Conservation (phyloP, 1,140 invertebrate genomes). For the Diachasma alloeum region DNA sequence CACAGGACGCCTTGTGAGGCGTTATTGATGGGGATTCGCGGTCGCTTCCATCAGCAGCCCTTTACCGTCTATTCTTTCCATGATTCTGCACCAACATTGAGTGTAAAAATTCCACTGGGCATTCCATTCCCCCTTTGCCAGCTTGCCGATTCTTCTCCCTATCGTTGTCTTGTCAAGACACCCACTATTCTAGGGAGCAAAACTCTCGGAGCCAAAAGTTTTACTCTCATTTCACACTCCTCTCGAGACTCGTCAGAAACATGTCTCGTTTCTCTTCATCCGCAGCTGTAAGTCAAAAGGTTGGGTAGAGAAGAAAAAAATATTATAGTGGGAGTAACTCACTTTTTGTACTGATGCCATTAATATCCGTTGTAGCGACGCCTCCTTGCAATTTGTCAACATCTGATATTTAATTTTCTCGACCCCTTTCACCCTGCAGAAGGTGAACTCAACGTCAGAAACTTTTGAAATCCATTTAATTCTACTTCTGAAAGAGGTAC, state of each 20-base stretch:
- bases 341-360: conserved; percentile 61
- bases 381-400: conserved; percentile 65
- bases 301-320: conserved; percentile 41
- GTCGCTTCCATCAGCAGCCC: background rate
- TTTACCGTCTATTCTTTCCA: background rate
- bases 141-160: background rate
- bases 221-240: conserved; percentile 3
- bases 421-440: conserved; percentile 43
- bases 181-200: background rate
- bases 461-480: background rate
- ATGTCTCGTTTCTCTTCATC: conserved; percentile 65
- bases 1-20: conserved; percentile 51
- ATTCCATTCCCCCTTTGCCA: conserved; percentile 8
- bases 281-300: conserved; percentile 48
- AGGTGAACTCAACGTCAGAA: background rate
- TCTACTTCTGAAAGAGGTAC: no score
- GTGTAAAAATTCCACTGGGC: conserved; percentile 2
- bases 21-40: conserved; percentile 63
- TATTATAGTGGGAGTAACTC: conserved; percentile 51
- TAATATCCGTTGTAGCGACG: conserved; percentile 66
- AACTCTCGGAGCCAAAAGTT: background rate
- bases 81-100: background rate
- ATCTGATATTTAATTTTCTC: conserved; percentile 66
- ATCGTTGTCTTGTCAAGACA: conserved; percentile 6
- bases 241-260: conserved; percentile 33